Evolutionary conservation across 2,888 invertebrate species (phyloP), one percentile per base, ranked within the genome.

Genomic region (Galerucella nymphaeae): DNA sequence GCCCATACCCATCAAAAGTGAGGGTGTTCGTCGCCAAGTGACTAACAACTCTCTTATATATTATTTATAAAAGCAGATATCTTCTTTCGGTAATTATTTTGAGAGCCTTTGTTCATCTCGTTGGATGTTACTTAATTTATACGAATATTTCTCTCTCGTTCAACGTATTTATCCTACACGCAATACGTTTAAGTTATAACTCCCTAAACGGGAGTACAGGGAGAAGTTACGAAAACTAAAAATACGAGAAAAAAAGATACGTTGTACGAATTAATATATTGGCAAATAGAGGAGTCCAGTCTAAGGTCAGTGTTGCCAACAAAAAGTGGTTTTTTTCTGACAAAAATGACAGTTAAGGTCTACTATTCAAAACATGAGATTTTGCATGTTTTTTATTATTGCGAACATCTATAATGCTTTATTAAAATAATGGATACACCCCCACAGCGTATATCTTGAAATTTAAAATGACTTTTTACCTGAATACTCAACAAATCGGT

Each of bases 31-130:
- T 82, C 82, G 79, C 78, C 80, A 79, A 82, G 81, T 82, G 81
- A 82, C 83, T 83, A 83, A 83, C 82, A 83, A 83, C 80, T 80
- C 78, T 77, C 79, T 83, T 81, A 83, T 83, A 80, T 82, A 83
- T 83, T 83, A 83, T 83, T 83, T 83, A 83, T 76, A 78, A 78
- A 70, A 77, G 72, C 76, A 79, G 77, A 74, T 73, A 78, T 82
- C 82, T 82, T 82, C 81, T 82, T 81, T 82, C 79, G 80, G 82
- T 83, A 83, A 83, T 83, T 83, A 83, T 82, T 82, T 81, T 83
- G 82, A 83, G 80, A 83, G 83, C 83, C 80, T 82, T 81, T 82
- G 82, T 81, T 81, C 82, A 78, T 80, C 81, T 73, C 70, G 64
- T 57, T 20, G 75, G 77, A 79, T 81, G 76, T 78, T 82, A 81